These are phyloP conservation scores for Palythoa caribaeorum DNA, from an alignment of 92 coral and sea anemone genomes.

Conservation along the genomic window DNA sequence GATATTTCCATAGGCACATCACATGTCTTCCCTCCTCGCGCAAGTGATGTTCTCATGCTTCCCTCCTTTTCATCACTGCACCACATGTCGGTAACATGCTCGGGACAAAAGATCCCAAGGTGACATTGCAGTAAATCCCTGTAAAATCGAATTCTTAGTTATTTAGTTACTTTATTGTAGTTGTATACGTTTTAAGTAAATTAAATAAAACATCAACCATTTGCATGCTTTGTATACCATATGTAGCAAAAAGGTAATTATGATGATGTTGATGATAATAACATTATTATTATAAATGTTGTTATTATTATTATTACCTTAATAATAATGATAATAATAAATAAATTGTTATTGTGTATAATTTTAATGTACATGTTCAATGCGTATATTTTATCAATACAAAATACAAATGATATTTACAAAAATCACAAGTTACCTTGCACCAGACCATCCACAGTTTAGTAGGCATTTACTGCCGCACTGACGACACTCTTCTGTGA, in stretches of 20 bases:
- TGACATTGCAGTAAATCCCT: conserved; percentile 7
- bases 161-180: neutral
- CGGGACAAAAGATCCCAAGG: neutral
- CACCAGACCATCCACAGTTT: conserved; percentile 9
- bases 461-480: neutral
- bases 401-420: neutral
- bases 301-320: too few relatives aligned
- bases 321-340: too few relatives aligned
- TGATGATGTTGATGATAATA: neutral
- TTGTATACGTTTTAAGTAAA: neutral
- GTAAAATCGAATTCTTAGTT: neutral
- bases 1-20: neutral
- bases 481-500: neutral
- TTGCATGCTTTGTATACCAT: neutral
- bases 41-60: conserved; percentile 6
- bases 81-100: conserved; percentile 4
- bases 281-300: too few relatives aligned
- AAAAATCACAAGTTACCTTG: neutral
- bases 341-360: neutral
- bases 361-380: neutral
- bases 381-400: neutral
- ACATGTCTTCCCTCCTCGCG: neutral
- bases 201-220: neutral
- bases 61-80: conserved; percentile 4
- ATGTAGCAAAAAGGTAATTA: neutral